Conservation (phyloP, 2,797 vertebrate genomes). For the Euthynnus affinis region DNA sequence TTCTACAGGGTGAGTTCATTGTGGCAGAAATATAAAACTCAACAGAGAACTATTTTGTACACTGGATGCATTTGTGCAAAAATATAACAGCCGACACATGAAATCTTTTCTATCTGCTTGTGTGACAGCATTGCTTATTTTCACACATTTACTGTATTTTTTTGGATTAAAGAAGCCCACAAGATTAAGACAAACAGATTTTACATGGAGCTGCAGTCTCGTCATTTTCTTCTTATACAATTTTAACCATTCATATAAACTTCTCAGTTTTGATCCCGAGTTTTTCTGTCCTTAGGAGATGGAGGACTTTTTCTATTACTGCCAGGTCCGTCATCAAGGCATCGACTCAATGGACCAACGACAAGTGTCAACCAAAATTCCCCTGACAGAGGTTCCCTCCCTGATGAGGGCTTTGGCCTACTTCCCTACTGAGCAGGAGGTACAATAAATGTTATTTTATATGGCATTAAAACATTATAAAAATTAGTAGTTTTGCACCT, state of each 20-base stretch:
- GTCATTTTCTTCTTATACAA: neutral
- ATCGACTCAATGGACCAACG: conserved; percentile 87
- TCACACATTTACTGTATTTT: neutral
- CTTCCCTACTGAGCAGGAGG: conserved; percentile 94
- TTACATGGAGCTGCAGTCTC: neutral
- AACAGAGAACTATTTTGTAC: neutral
- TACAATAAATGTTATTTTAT: conserved; percentile 52
- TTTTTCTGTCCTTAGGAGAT: conserved; percentile 88
- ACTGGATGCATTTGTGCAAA: neutral
- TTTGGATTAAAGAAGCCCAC: neutral
- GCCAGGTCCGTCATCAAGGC: conserved; percentile 89
- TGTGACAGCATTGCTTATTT: neutral
- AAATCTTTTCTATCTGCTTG: neutral
- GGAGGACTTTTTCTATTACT: conserved; percentile 95
- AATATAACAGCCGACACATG: neutral
- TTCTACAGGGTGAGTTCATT: conserved; percentile 89
- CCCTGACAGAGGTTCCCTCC: conserved; percentile 89
- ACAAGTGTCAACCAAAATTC: conserved; percentile 87
- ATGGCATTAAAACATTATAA: neutral
- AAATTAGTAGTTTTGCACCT: neutral
- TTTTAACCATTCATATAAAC: neutral
- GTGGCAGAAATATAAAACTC: neutral
- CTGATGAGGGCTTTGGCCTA: conserved; percentile 94
- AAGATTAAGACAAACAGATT: neutral
- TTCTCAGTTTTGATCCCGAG: neutral